Conservation (phyloP, 1,140 invertebrate genomes). For the Zophobas atratus region DNA sequence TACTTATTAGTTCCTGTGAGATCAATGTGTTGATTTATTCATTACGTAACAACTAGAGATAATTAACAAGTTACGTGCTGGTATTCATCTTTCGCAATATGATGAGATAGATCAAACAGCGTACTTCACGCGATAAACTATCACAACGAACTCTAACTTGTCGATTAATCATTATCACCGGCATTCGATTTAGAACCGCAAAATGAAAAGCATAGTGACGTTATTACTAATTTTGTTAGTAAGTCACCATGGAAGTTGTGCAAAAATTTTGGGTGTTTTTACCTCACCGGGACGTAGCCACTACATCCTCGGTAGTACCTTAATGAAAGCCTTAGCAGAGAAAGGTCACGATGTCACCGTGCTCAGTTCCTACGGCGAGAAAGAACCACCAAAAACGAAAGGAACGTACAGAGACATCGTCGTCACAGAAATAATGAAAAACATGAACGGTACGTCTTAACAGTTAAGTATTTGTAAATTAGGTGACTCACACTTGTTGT, state of each 20-base stretch:
- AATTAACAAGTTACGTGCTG: no score
- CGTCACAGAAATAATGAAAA: not conserved
- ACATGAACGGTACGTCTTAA: not conserved
- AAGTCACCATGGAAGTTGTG: constrained; percentile 17
- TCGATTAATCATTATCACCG: no score
- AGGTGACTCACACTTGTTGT: not conserved
- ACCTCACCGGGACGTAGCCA: constrained; percentile 68
- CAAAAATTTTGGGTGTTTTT: constrained; percentile 66
- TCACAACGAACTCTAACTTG: no score
- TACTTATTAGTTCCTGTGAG: no score
- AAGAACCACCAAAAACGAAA: constrained; percentile 58
- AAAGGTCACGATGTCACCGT: constrained; percentile 64
- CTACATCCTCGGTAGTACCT: constrained; percentile 66
- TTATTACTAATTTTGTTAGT: not conserved
- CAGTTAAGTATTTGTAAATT: not conserved
- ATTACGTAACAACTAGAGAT: no score
- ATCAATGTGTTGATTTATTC: no score
- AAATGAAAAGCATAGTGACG: no score
- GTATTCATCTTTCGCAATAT: no score
- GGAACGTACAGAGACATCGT: constrained; percentile 46
- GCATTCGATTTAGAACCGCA: no score
- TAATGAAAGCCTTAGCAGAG: constrained; percentile 67
- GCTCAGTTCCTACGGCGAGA: constrained; percentile 66
- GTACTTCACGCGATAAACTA: no score
- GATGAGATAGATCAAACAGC: no score